Evolutionary conservation across 2,113 vertebrate species (phyloP).

Genomic region (Charina bottae): DNA sequence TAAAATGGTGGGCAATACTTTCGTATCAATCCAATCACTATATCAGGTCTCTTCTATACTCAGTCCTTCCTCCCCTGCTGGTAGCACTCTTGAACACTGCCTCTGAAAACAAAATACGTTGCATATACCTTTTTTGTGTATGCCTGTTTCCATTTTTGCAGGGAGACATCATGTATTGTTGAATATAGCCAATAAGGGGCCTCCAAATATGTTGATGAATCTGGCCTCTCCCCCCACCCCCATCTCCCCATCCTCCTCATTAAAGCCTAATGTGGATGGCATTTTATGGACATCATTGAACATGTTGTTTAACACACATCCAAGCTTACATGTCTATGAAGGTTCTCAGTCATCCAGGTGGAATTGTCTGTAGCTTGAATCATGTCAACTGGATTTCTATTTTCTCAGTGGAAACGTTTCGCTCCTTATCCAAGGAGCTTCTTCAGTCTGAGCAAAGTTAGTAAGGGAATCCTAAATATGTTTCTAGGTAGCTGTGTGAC

Average conservation of each 20-base stretch:
- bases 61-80: not conserved
- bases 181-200: not conserved
- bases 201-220: not conserved
- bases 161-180: not conserved
- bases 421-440: too few relatives aligned
- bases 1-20: not conserved
- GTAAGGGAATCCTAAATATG: too few relatives aligned
- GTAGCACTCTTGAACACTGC: not conserved
- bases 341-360: too few relatives aligned
- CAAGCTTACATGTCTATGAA: too few relatives aligned
- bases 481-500: too few relatives aligned
- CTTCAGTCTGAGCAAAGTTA: too few relatives aligned
- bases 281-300: not conserved
- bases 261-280: not conserved
- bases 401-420: too few relatives aligned
- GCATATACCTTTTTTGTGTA: not conserved
- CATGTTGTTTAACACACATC: not conserved
- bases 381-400: too few relatives aligned
- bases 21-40: not conserved
- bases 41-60: not conserved
- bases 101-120: not conserved
- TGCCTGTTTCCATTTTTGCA: not conserved
- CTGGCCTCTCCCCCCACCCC: not conserved
- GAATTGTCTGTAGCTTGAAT: too few relatives aligned
- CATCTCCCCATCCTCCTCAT: not conserved